phyloP scores from a whole-genome alignment of 2,113 vertebrate species.

The Eidolon helvum region DNA sequence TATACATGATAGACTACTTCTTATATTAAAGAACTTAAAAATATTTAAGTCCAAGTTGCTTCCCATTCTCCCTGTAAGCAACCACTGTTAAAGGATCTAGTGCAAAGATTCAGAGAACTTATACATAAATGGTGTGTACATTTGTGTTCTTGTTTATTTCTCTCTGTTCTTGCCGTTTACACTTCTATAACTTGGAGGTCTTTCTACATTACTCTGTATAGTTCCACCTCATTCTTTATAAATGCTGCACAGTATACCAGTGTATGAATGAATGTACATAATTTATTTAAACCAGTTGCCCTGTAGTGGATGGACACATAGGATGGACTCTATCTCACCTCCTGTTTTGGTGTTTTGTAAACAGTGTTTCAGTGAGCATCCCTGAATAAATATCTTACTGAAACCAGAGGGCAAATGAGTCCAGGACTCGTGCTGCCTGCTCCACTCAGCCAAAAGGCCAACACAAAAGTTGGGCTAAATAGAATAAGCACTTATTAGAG shows the following conservation, averaged over 20 bases:
- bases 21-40: background rate
- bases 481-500: too few species aligned
- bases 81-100: background rate
- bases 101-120: background rate
- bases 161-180: background rate
- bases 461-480: too few species aligned
- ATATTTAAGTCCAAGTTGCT: background rate
- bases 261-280: background rate
- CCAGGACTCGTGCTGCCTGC: too few species aligned
- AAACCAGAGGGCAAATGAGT: too few species aligned
- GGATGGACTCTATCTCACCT: accelerated
- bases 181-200: background rate
- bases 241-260: background rate
- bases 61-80: background rate
- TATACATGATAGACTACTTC: background rate
- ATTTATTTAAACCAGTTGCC: background rate
- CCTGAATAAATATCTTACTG: background rate
- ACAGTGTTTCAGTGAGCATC: background rate
- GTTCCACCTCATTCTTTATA: background rate
- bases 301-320: background rate
- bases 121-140: accelerated
- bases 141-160: background rate
- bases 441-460: too few species aligned
- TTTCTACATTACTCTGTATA: background rate
- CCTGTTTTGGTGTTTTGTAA: background rate